A percentile compares a stretch with the other conserved stretches of the same genome.
Conservation (phyloP, 1,140 invertebrate genomes). For the Muscidifurax raptorellus region DNA sequence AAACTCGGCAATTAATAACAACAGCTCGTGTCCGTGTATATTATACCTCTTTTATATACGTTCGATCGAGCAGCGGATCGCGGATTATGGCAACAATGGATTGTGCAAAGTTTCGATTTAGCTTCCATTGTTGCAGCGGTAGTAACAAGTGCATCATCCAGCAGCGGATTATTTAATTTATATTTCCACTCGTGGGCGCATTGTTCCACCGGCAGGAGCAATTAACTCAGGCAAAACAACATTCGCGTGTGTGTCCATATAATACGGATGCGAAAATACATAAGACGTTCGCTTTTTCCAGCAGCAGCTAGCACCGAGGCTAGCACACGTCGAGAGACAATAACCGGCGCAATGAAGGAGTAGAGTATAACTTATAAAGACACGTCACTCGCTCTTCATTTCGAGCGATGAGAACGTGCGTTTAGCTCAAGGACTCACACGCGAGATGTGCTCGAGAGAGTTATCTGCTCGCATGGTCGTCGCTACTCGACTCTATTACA, state of each 20-base stretch:
- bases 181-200: neutral
- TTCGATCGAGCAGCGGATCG: neutral
- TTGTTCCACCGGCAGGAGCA: neutral
- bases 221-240: neutral
- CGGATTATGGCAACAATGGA: neutral
- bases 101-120: neutral
- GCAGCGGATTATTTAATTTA: neutral
- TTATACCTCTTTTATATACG: neutral
- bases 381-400: slow-evolving; percentile 31
- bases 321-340: neutral
- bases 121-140: neutral
- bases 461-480: neutral
- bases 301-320: no score
- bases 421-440: slow-evolving; percentile 29
- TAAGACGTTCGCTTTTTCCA: neutral
- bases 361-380: neutral
- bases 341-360: neutral
- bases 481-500: slow-evolving; percentile 16
- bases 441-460: slow-evolving; percentile 9
- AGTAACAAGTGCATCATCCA: neutral
- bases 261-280: neutral
- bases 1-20: neutral
- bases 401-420: slow-evolving; percentile 25
- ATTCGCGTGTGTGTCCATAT: no score
- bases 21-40: neutral